Evolutionary conservation across 2,888 invertebrate species (phyloP).

Genomic region (Dolichopus griseipennis): DNA sequence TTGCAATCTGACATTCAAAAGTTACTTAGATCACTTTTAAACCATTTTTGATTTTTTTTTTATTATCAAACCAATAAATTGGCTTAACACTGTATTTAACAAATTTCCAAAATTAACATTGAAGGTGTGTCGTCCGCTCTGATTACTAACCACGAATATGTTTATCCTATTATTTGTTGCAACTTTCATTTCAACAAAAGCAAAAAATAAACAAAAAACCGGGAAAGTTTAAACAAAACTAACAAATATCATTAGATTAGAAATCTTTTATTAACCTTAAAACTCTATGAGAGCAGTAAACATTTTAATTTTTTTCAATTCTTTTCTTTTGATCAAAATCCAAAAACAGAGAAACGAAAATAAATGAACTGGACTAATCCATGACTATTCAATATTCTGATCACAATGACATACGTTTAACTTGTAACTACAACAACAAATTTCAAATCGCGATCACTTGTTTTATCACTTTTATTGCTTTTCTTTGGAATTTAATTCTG

Average conservation of each 20-base stretch:
- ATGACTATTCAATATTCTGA: background rate
- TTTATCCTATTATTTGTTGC: background rate
- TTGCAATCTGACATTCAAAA: no score
- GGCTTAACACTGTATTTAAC: background rate
- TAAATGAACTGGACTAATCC: background rate
- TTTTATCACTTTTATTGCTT: constrained; percentile 6
- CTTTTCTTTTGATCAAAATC: background rate
- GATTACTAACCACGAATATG: background rate
- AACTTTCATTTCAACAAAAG: background rate
- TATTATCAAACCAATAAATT: background rate
- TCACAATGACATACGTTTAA: background rate
- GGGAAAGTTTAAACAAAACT: no score
- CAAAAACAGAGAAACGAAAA: no score
- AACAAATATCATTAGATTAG: no score
- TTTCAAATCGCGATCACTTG: background rate
- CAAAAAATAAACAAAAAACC: no score
- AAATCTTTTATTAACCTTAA: no score
- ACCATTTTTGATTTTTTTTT: no score
- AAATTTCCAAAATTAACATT: background rate
- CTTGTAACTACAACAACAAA: background rate
- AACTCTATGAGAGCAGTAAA: no score
- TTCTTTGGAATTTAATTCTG: background rate
- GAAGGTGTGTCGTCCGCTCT: background rate
- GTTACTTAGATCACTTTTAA: no score
- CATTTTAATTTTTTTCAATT: no score